phyloP scores from a whole-genome alignment of 2,797 vertebrate genomes.

The Naso thynnoides region DNA sequence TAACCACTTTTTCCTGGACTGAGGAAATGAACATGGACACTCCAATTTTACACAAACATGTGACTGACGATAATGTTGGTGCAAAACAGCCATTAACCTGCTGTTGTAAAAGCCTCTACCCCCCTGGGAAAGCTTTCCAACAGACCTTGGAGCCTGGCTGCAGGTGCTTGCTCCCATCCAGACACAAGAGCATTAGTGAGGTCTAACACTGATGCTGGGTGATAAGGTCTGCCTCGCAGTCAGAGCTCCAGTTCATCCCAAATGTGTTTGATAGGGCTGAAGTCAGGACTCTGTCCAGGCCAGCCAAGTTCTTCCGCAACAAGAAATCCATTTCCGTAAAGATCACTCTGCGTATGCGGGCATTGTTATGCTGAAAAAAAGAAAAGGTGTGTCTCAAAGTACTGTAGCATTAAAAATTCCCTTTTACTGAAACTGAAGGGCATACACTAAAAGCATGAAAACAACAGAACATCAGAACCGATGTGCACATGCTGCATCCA shows the following conservation, averaged over 20 bases:
- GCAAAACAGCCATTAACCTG: conserved; percentile 25
- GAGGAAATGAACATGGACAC: neutral
- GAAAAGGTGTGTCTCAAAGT: neutral
- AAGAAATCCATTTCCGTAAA: neutral
- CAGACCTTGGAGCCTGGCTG: conserved; percentile 37
- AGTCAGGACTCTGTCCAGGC: conserved; percentile 9
- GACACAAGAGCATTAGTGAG: conserved; percentile 37
- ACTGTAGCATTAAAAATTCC: neutral
- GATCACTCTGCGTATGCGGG: neutral
- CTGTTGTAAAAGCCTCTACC: conserved; percentile 1
- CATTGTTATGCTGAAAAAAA: neutral
- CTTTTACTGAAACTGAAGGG: neutral
- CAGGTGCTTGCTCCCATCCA: conserved; percentile 40
- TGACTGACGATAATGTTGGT: neutral
- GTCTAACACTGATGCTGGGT: conserved; percentile 24
- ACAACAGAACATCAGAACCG: neutral
- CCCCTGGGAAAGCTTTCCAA: conserved; percentile 33
- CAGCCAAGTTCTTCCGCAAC: conserved; percentile 14
- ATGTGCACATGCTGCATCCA: neutral
- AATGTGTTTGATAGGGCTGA: conserved; percentile 19
- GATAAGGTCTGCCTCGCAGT: conserved; percentile 33
- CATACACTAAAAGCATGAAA: neutral
- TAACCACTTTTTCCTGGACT: neutral
- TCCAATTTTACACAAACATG: neutral
- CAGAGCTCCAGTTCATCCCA: conserved; percentile 27